Evolutionary conservation across 2,113 vertebrate species (phyloP), one percentile per base, ranked within the genome.

Genomic region (Pelecanus crispus): DNA sequence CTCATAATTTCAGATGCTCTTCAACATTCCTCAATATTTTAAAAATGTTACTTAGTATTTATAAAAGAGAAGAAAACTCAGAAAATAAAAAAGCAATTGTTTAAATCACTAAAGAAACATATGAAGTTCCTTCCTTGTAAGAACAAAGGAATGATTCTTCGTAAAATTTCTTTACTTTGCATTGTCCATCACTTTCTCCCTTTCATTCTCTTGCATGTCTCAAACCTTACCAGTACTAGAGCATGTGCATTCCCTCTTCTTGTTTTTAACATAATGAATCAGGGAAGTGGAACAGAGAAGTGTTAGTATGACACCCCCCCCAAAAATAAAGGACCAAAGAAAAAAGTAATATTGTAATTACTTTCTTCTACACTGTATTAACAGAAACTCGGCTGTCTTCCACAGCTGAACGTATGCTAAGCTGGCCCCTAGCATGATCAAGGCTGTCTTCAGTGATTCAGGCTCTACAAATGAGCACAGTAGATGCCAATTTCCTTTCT

Each of bases 301-400:
- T 15, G 15, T 50, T 32, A 72, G 13, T 31, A 71, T 1, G 2
- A 67, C 4, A 56, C 1, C 3, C 4, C 13, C 8, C 20, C 4
- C 47, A 77, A 45, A 13, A 7, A 52, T 36, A 25, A 11, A 1
- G 7, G 19, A 34, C 2, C 14, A 49, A 81, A 71, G 2, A 5
- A 47, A 55, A 75, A 40, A 62, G 10, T 16, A 55, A 36, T 22
- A 96, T 11, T 61, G 50, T 78, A 53, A 92, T 74, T 81, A 70
- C 24, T 38, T 55, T 42, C 21, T 74, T 88, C 86, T 59, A 67
- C 10, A 36, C 38, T 59, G 24, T 65, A 86, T 44, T 89, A 88
- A 62, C 32, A 67, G 82, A 92, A 94, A n/a, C 25, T 78, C 8
- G 21, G 8, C 38, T 36, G 25, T 71, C 42, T 93, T 81, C 45